Base-by-base conservation (phyloP, 37 sponge, comb jelly and placozoan genomes). In the Diacarnus erythraeanus region DNA sequence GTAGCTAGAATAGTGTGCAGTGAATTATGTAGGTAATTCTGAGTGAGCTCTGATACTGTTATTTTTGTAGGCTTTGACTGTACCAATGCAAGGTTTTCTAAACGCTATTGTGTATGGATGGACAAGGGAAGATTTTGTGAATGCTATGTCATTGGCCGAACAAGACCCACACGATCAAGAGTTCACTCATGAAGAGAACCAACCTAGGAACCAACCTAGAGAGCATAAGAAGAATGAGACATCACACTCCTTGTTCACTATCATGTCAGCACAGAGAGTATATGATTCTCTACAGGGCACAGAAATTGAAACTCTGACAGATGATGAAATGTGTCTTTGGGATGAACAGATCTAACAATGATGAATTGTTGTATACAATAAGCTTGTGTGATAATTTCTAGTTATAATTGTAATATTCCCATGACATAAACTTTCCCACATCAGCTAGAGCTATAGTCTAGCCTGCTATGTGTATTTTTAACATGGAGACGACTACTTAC, bases 21-120 rank as follows among this genome's bases (percentile, higher is more conserved):
- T n/a, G n/a, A n/a, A n/a, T n/a, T n/a, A n/a, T n/a, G n/a, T n/a
- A n/a, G n/a, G n/a, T n/a, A n/a, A n/a, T n/a, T n/a, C n/a, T n/a
- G n/a, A n/a, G n/a, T n/a, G n/a, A n/a, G n/a, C n/a, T n/a, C n/a
- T n/a, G n/a, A n/a, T n/a, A n/a, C n/a, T n/a, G n/a, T n/a, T n/a
- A n/a, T n/a, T n/a, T 68, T 18, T 68, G 4, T 54, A 83, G 89
- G 71, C 84, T 25, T 2, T 79, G 2, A 77, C 74, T 44, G 69
- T 79, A 4, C 80, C 84, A 8, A 80, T 84, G 5, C 89, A 89
- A 89, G 89, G 89, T 3, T 83, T 89, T 38, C 80, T 89, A 18
- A 89, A 89, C 67, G 79, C 89, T 75, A 73, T 89, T 34, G 84
- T 83, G 38, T 89, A 89, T 54, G 89, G 89, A 15, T 89, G 84